Conservation (phyloP, 2,888 invertebrate genomes). For the Thereva unica region DNA sequence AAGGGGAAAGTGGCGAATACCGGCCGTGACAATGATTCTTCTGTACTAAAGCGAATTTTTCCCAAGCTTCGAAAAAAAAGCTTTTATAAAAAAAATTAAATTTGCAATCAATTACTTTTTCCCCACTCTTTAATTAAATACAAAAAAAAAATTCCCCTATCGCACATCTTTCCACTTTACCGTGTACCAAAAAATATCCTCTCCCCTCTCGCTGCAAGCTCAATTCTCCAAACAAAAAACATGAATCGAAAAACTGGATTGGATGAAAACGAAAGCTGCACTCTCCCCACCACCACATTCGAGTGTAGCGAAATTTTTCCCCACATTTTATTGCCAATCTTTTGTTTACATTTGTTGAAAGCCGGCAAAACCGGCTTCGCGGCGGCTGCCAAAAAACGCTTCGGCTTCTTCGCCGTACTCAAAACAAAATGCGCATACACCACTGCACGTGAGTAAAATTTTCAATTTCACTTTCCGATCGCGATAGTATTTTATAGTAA, state of each 20-base stretch:
- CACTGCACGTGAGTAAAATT: constrained; percentile 19
- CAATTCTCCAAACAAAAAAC: not conserved
- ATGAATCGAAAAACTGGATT: constrained; percentile 45
- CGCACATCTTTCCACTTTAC: no score
- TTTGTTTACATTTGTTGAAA: not conserved
- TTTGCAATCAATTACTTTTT: no score
- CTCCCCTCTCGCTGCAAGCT: no score
- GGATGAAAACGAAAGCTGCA: constrained; percentile 71
- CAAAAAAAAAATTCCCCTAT: no score
- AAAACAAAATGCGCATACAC: constrained; percentile 4
- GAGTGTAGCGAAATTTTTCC: constrained; percentile 23
- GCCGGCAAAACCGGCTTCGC: no score
- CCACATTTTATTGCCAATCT: not conserved
- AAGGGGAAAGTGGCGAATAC: constrained; percentile 51
- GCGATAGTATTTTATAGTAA: not conserved
- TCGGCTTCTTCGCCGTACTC: no score
- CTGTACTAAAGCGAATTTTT: no score
- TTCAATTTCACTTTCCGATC: constrained; percentile 29
- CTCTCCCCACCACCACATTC: not conserved
- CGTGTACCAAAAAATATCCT: no score
- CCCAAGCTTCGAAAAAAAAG: not conserved
- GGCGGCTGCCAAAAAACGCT: no score
- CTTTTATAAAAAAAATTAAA: no score
- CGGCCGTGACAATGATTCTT: no score
- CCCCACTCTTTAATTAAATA: no score